A percentile compares a stretch with the other conserved stretches of the same genome.
Evolutionary conservation across 2,888 invertebrate genomes (phyloP).

Genomic region (Busseola fusca): DNA sequence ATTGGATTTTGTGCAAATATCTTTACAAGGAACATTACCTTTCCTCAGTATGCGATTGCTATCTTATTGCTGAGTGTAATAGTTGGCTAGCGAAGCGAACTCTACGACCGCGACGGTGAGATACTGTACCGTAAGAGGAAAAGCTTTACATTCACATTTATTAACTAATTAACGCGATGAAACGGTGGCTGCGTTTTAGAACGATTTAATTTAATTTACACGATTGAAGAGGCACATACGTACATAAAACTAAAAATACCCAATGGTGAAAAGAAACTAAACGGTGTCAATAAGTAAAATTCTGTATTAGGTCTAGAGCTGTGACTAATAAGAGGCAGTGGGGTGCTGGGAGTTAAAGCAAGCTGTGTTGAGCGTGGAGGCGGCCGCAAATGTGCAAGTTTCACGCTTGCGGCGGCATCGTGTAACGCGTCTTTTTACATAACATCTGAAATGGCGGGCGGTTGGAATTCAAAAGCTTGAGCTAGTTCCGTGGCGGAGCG

Average conservation of each 20-base stretch:
- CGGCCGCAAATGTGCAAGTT: constrained; percentile 71
- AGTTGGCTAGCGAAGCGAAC: constrained; percentile 66
- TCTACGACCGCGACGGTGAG: constrained; percentile 56
- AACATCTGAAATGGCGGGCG: constrained; percentile 69
- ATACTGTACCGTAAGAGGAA: constrained; percentile 61
- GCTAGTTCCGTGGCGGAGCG: constrained; percentile 68
- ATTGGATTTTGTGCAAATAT: constrained; percentile 73
- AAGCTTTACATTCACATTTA: constrained; percentile 61
- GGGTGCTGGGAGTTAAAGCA: constrained; percentile 62
- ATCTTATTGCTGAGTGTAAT: constrained; percentile 63
- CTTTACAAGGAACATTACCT: constrained; percentile 64
- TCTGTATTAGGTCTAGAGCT: constrained; percentile 62
- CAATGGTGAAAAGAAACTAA: constrained; percentile 39
- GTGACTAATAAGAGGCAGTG: constrained; percentile 64
- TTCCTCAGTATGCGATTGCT: constrained; percentile 58
- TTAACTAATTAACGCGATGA: constrained; percentile 63
- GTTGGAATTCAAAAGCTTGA: constrained; percentile 74
- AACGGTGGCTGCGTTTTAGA: constrained; percentile 60
- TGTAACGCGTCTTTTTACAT: constrained; percentile 73
- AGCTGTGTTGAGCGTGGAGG: constrained; percentile 64
- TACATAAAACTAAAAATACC: constrained; percentile 35
- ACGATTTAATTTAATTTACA: constrained; percentile 56
- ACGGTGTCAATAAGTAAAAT: constrained; percentile 43
- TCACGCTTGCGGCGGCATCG: constrained; percentile 64
- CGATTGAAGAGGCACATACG: constrained; percentile 34